These are phyloP conservation scores for Rhinichthys klamathensis DNA, from an alignment of 2,113 vertebrate genomes.

Conservation along the genomic window DNA sequence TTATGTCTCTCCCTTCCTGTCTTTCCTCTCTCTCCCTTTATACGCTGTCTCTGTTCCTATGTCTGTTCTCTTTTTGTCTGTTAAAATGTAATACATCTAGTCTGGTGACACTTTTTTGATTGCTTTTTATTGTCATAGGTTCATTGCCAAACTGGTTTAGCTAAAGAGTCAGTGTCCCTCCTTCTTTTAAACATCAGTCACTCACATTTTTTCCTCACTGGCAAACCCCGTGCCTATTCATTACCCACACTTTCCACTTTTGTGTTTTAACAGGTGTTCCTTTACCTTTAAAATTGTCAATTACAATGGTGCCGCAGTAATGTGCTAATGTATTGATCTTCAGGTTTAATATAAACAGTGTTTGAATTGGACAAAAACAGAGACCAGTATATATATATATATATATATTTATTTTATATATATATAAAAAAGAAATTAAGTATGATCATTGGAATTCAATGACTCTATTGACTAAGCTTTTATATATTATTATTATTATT, in stretches of 20 bases:
- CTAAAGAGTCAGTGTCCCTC: neutral
- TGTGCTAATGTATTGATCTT: neutral
- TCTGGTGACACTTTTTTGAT: neutral
- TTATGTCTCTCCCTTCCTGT: slow-evolving; percentile 20
- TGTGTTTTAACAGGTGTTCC: slow-evolving; percentile 44
- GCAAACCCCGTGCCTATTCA: slow-evolving; percentile 21
- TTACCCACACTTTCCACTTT: slow-evolving; percentile 28
- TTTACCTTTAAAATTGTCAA: neutral
- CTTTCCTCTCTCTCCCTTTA: neutral
- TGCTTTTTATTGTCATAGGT: neutral
- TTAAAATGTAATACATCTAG: slow-evolving; percentile 7
- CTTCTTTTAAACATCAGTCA: slow-evolving; percentile 10
- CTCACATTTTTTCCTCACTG: slow-evolving; percentile 19
- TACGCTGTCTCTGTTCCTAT: neutral
- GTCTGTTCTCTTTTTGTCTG: neutral
- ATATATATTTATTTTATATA: neutral
- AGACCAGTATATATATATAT: neutral
- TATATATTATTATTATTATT: neutral
- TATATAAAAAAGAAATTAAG: neutral
- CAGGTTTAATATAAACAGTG: neutral
- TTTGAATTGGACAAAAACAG: neutral
- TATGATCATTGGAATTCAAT: neutral
- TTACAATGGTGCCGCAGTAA: neutral
- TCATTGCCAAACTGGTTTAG: slow-evolving; percentile 12
- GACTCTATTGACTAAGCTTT: neutral